phyloP scores from a whole-genome alignment of 1,140 invertebrate genomes.

The Triops cancriformis region DNA sequence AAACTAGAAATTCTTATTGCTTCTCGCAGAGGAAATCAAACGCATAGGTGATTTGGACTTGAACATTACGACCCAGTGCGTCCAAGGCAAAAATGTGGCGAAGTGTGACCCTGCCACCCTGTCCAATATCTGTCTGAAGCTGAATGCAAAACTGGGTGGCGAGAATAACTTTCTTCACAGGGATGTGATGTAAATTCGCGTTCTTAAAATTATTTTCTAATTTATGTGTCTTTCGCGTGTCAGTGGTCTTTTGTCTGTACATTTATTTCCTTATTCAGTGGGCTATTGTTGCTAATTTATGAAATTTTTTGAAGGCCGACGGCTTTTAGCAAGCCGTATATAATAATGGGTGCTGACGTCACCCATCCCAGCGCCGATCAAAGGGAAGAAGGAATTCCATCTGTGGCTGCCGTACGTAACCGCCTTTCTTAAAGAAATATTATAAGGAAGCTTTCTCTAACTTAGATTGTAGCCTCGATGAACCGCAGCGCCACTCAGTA shows the following conservation, averaged over 20 bases:
- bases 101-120: constrained; percentile 42
- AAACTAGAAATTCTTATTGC: no score
- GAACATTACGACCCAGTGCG: constrained; percentile 72
- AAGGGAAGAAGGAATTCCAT: constrained; percentile 48
- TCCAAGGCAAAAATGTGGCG: constrained; percentile 52
- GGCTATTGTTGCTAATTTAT: background rate
- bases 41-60: constrained; percentile 60
- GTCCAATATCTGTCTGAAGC: constrained; percentile 72
- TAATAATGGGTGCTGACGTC: constrained; percentile 79
- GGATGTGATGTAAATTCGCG: background rate
- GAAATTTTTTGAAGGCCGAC: constrained; percentile 29
- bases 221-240: background rate
- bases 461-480: constrained; percentile 55
- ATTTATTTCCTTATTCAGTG: background rate
- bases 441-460: background rate
- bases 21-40: constrained; percentile 51
- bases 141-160: constrained; percentile 77
- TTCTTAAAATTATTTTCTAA: background rate
- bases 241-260: background rate
- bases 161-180: constrained; percentile 56
- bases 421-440: constrained; percentile 20
- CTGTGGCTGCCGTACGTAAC: constrained; percentile 62
- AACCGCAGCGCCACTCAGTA: constrained; percentile 56
- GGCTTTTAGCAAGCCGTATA: constrained; percentile 40
- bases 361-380: constrained; percentile 58